Evolutionary conservation across 2,888 invertebrate genomes (phyloP), one percentile per base, ranked within the genome.

Genomic region (Steinernema hermaphroditum): DNA sequence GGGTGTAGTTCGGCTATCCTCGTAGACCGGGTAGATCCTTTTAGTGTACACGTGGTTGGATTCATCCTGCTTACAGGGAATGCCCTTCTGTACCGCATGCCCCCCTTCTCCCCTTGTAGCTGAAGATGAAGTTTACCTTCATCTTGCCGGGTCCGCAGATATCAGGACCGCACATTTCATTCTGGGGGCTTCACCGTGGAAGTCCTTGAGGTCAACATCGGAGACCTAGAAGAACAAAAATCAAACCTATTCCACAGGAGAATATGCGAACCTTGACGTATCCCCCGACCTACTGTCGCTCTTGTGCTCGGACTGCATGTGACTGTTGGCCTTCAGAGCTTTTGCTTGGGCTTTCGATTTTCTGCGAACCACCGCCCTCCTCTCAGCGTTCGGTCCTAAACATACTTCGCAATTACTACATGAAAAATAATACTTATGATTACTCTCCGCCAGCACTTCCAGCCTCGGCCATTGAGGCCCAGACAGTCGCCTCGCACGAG

Each of bases 71-170:
- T 97, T 97, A 91, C 97, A 98, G 77, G 94, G 91, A 87, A 99
- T 95, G 87, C 98, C 96, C 88, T 99, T 98, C 90, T 96, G 98
- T 88, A 94, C 94, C 73, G 97, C 89, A 80, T 93, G 91, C 89
- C 99, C 98, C 90, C n/a, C n/a, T n/a, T n/a, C 96, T 95, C 85
- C 94, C 96, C 87, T 98, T 96, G 91, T 99, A 96, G 89, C 92
- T 94, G 89, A 99, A 93, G 90, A 98, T 98, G 14, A 95, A 97
- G 88, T 99, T 98, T 4, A 98, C 96, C 90, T 97, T 98, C 89
- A 97, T 98, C 76, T 96, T 98, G 78, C 95, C 94, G 75, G 96
- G 96, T 71, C 98, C 98, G 88, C 98, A 98, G 87, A 98, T 98
- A 88, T 98, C 98, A 72, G 98, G 98, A 43, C 96, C 98, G 88